Percentiles rank a stretch among this genome's conserved stretches.
phyloP scores from a whole-genome alignment of 2,797 vertebrate genomes.

The Rhabdophis nuchalis region DNA sequence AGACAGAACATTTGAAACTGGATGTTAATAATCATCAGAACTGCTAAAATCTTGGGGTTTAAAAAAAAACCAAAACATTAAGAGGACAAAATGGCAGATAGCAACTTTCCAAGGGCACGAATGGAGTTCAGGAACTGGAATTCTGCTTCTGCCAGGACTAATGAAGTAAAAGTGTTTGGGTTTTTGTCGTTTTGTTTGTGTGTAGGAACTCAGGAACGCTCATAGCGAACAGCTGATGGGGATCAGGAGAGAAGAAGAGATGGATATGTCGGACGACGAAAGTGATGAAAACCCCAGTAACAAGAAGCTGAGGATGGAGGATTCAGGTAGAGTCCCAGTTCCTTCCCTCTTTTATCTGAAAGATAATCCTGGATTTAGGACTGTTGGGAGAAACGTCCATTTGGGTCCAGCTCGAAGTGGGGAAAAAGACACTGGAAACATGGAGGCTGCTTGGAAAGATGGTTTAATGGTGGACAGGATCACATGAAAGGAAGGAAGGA shows the following conservation, averaged over 20 bases:
- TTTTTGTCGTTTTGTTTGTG: constrained; percentile 42
- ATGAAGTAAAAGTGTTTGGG: constrained; percentile 29
- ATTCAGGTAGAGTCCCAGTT: constrained; percentile 74
- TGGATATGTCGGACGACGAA: constrained; percentile 98
- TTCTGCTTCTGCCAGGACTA: constrained; percentile 24
- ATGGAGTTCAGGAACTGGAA: background rate
- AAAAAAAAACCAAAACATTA: no score
- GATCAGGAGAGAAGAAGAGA: constrained; percentile 92
- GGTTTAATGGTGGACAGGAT: no score
- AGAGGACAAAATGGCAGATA: no score
- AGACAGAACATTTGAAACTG: background rate
- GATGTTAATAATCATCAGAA: background rate
- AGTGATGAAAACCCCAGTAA: constrained; percentile 83
- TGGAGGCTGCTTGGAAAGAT: no score
- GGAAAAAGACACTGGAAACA: no score
- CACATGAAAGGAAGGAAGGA: no score
- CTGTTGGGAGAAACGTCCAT: no score
- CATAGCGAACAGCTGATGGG: constrained; percentile 97
- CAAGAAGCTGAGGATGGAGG: constrained; percentile 83
- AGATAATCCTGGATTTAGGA: background rate
- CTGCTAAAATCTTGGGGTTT: no score
- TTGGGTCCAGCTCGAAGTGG: no score
- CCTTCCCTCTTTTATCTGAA: background rate
- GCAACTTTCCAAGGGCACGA: background rate
- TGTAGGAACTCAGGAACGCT: constrained; percentile 90